phyloP scores from a whole-genome alignment of 2,797 vertebrate species.

The Sebastes wilsoni region DNA sequence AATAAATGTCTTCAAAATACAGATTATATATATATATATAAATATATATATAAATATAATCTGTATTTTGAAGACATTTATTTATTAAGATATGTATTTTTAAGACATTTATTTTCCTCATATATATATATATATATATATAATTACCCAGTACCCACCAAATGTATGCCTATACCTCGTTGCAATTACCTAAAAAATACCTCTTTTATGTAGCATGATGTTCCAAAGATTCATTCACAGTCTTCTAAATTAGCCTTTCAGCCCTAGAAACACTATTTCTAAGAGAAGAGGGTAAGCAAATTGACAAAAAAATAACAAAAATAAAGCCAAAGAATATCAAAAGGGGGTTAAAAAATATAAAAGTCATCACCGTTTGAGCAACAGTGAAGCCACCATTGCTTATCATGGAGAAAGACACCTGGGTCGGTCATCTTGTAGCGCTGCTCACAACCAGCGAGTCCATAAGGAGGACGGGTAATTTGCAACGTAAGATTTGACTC shows the following conservation, averaged over 20 bases:
- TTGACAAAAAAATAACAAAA: neutral
- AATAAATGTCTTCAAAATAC: conserved; percentile 1
- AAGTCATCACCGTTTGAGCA: conserved; percentile 27
- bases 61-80: no score
- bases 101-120: no score
- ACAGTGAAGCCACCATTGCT: conserved; percentile 20
- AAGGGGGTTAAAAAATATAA: conserved; percentile 22
- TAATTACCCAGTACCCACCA: neutral
- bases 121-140: neutral
- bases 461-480: conserved; percentile 14
- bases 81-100: no score
- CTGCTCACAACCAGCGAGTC: conserved; percentile 28
- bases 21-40: neutral
- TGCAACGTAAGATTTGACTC: conserved; percentile 19
- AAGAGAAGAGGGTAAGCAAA: neutral
- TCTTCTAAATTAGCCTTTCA: neutral
- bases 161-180: neutral
- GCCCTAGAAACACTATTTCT: neutral
- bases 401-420: conserved; percentile 10
- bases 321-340: conserved; percentile 12
- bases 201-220: neutral
- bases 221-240: neutral
- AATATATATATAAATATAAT: neutral
- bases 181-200: neutral
- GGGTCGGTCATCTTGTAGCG: neutral